Base-by-base conservation (phyloP, 2,888 invertebrate genomes). In the Parnassius smintheus region DNA sequence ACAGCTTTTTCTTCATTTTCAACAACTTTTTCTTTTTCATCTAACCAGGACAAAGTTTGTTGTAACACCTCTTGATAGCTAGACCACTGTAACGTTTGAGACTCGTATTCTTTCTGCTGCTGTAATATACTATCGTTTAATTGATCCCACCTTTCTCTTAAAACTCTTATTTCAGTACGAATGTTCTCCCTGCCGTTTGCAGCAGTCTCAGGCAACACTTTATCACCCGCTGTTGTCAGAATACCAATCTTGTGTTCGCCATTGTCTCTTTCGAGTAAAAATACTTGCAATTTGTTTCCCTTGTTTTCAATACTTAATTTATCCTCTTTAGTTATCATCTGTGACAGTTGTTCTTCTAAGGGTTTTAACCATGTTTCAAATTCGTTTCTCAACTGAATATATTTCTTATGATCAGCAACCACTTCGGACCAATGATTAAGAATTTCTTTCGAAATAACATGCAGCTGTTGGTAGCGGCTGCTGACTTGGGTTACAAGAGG, bases 161-260 rank as follows among this genome's bases (percentile, higher is more conserved):
- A 93, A 41, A 94, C 92, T 74, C 97, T 93, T 63, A 98, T 89
- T 80, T 98, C 96, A 69, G 95, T 94, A n/a, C 98, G 94, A 62
- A 98, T 95, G 59, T 93, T 94, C 82, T 99, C 98, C 66, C 98
- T 94, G 0, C 98, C 98, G 72, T 95, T 95, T 0, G 98, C 96
- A 10, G 98, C 96, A 2, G 98, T 99, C 82, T 98, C 97, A 0
- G 98, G 97, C 66, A 98, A 93, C n/a, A 98, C 94, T 80, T 96
- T 95, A 77, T 99, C 98, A 2, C 97, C 97, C 0, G 96, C 93
- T 2, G 95, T 93, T 12, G 95, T 95, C 18, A 98, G 85, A 49
- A 94, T 93, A 60, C 94, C 93, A 45, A 98, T 92, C 72, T 96
- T 94, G 73, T 95, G 95, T 72, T 96, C 95, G 1, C 97, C 97